phyloP scores from a whole-genome alignment of 1,140 invertebrate genomes.

The Leptopilina boulardi region DNA sequence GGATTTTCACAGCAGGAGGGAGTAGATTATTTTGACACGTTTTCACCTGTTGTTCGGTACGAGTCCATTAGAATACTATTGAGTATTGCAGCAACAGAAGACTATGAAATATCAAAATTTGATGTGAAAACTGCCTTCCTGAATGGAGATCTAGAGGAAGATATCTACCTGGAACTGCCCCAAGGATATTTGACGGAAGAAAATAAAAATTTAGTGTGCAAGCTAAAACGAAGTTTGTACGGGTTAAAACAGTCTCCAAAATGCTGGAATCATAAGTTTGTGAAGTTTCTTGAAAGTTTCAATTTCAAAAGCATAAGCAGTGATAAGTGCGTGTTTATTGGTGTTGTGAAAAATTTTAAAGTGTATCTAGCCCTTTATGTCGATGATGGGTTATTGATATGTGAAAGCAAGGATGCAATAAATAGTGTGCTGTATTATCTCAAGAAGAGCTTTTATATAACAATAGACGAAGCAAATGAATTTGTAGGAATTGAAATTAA shows the following conservation, averaged over 20 bases:
- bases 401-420: slow-evolving; percentile 7
- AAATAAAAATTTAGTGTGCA: background rate
- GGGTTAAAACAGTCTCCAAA: slow-evolving; percentile 30
- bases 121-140: slow-evolving; percentile 55
- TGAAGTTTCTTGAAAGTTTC: slow-evolving; percentile 45
- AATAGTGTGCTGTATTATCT: background rate
- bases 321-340: slow-evolving; percentile 54
- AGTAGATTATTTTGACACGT: slow-evolving; percentile 59
- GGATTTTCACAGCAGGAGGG: slow-evolving; percentile 52
- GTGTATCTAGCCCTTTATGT: slow-evolving; percentile 54
- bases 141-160: slow-evolving; percentile 51
- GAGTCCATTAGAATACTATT: slow-evolving; percentile 55
- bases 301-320: slow-evolving; percentile 45
- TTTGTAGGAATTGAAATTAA: too few species aligned
- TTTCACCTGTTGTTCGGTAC: slow-evolving; percentile 50
- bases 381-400: slow-evolving; percentile 51
- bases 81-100: background rate
- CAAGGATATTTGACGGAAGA: slow-evolving; percentile 46
- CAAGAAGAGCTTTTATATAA: too few species aligned
- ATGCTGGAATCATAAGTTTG: slow-evolving; percentile 56
- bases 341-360: slow-evolving; percentile 44
- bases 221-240: slow-evolving; percentile 13
- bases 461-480: too few species aligned
- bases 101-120: slow-evolving; percentile 38
- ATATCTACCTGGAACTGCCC: slow-evolving; percentile 60